Base-by-base conservation (phyloP, 2,888 invertebrate genomes). In the Lycocerus yunnanus region DNA sequence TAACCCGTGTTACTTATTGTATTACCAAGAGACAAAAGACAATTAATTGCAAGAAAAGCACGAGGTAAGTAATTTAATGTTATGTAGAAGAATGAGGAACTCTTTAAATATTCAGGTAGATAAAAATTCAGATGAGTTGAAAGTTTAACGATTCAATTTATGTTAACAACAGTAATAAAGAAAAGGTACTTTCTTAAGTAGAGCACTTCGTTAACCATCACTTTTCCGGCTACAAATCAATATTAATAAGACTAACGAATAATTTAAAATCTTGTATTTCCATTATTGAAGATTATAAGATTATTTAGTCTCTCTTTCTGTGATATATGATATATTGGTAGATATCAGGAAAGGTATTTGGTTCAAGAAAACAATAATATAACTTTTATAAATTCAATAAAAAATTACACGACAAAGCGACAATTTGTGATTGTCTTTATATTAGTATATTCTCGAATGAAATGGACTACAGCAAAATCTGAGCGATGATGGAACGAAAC, bases 141-240 rank as follows among this genome's bases (percentile, higher is more conserved):
- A 71, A 75, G 74, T 69, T 75, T 68, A 66, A 61, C 66, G 71
- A 71, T 71, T 70, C 71, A 74, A 71, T 74, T 71, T 68, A 68
- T 63, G 16, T 63, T 16, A 18, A 63, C 61, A 18, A 63, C n/a
- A 20, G 18, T 63, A 63, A 63, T 18, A 63, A 18, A 18, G 61
- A 63, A 63, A 20, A 63, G 20, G 18, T 63, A 63, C 43, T n/a
- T 43, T 43, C 43, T n/a, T 18, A 63, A 63, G 61, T 63, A 63
- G 61, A 63, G 61, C 61, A 63, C 61, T 63, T 63, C 61, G 20
- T 63, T 63, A 63, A n/a, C 20, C 43, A 43, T 43, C n/a, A 43
- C 43, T 43, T 43, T 43, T 43, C 43, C n/a, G 43, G 43, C 43
- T 43, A 43, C 43, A 43, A 43, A 43, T 43, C 43, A 43, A 43